Evolutionary conservation across 2,888 invertebrate genomes (phyloP).

Genomic region (Therioaphis trifolii): DNA sequence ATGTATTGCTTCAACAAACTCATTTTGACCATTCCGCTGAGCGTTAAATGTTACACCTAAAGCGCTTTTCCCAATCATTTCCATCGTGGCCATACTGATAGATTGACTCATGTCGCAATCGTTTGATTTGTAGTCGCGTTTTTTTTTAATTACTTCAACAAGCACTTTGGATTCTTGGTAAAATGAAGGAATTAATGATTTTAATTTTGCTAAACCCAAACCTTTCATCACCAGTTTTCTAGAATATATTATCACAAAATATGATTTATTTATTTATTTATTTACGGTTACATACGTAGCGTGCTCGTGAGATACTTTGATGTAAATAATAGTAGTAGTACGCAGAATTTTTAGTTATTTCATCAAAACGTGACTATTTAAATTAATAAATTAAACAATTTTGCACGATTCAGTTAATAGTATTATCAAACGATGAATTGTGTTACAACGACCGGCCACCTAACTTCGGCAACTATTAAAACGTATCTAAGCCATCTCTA

Average conservation of each 20-base stretch:
- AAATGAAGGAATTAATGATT: conserved; percentile 57
- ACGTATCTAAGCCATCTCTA: too few species aligned
- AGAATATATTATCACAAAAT: not conserved
- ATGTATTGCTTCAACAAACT: conserved; percentile 53
- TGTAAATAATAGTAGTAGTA: too few species aligned
- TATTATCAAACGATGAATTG: too few species aligned
- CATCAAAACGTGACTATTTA: too few species aligned
- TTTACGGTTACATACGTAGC: too few species aligned
- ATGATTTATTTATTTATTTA: too few species aligned
- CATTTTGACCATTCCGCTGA: conserved; percentile 52
- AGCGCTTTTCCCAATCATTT: conserved; percentile 64
- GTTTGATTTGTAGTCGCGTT: not conserved
- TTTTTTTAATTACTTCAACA: not conserved
- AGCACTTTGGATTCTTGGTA: conserved; percentile 53
- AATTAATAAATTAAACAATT: too few species aligned
- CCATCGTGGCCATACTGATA: conserved; percentile 63
- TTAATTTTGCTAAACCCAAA: conserved; percentile 55
- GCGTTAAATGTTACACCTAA: conserved; percentile 64
- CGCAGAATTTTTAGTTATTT: too few species aligned
- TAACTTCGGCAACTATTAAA: too few species aligned
- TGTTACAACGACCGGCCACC: too few species aligned
- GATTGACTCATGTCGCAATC: conserved; percentile 47
- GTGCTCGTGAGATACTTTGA: too few species aligned
- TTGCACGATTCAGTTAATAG: too few species aligned
- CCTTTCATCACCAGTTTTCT: conserved; percentile 56